Base-by-base conservation (phyloP, 2,888 invertebrate species). In the Invenusta paracnida region DNA sequence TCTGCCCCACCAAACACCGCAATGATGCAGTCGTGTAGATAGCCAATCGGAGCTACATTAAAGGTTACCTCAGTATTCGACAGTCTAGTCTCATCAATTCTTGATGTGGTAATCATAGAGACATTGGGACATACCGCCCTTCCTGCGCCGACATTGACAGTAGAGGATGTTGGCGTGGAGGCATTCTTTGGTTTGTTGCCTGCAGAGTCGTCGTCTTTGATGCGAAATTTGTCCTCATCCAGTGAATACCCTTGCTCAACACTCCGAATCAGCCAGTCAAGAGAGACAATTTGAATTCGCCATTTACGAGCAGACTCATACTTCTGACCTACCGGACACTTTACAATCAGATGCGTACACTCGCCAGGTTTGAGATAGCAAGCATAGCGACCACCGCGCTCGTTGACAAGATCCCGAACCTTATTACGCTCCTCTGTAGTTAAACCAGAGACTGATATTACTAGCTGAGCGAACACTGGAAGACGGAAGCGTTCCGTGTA, bases 221-320 rank as follows among this genome's bases (percentile, higher is more conserved):
- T 28, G 27, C 1, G 67, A 25, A 67, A 84, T 66, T 84, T 84
- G 13, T 25, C 1, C 73, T 86, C 87, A 30, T 87, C 82, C 23
- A 84, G 30, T 13, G 84, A 30, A 67, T 87, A 87, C n/a, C 85
- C 82, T 66, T 85, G 83, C 23, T 81, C 67, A 0, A 94, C 93
- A n/a, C 95, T 95, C 30, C 95, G 95, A 85, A 93, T 93, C 67
- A 96, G 92, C 97, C 97, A 97, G 0, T 94, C 92, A 0, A 94
- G 93, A 17, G 93, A 92, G 0, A 97, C 94, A 89, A 96, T 95
- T 67, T 94, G 93, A n/a, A 94, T 92, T 67, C 92, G 91, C 92
- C 93, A 93, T 85, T 92, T 91, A 85, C 91, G 90, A 0, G 94
- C 94, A 90, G 91, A 93, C 86, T 92, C 94, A 89, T 94, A 94